Conservation (phyloP, 2,113 vertebrate genomes). For the Dicaeum eximium region DNA sequence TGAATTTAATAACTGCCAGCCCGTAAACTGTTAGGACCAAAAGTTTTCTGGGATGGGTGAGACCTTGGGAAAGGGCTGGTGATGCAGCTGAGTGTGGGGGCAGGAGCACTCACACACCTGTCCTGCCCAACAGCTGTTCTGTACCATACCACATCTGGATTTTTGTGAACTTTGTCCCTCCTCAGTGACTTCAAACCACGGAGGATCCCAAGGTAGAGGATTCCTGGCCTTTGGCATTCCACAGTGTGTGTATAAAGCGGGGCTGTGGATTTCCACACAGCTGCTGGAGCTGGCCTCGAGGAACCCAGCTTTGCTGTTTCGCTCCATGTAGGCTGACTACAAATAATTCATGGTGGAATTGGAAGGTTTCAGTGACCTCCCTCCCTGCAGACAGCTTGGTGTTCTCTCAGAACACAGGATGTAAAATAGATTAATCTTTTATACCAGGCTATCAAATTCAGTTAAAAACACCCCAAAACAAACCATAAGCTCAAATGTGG, state of each 20-base stretch:
- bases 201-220: neutral
- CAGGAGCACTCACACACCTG: neutral
- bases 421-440: neutral
- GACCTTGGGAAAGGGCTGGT: neutral
- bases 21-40: neutral
- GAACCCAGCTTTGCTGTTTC: neutral
- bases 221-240: neutral
- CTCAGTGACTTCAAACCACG: neutral
- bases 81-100: fast-evolving
- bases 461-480: neutral
- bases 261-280: neutral
- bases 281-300: constrained; percentile 24
- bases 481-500: no score
- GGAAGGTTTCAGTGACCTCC: neutral
- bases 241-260: neutral
- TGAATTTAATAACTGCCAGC: neutral
- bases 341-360: constrained; percentile 4
- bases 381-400: neutral
- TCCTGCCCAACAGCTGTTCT: neutral
- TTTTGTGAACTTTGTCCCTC: neutral
- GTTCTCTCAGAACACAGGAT: neutral
- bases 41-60: neutral
- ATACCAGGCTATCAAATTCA: neutral
- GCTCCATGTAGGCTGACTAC: neutral
- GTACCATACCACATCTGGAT: fast-evolving